Conservation (phyloP, 2,888 invertebrate genomes). For the Scaeva pyrastri region DNA sequence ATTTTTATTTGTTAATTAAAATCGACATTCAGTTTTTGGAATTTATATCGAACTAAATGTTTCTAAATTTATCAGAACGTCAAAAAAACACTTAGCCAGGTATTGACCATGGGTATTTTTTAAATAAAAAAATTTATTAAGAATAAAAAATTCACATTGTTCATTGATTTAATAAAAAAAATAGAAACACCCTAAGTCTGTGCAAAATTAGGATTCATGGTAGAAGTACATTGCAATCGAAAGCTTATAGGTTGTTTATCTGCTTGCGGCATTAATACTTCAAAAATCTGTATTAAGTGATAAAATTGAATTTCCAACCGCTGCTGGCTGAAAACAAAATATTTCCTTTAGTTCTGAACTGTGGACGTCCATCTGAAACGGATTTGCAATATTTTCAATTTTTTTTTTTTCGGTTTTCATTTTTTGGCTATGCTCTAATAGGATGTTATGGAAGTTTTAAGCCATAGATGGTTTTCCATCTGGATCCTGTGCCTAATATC, state of each 20-base stretch:
- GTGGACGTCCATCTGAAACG: slow-evolving; percentile 20
- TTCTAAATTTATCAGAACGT: too few relatives aligned
- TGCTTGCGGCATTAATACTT: slow-evolving; percentile 34
- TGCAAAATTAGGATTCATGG: not conserved
- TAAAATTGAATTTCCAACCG: slow-evolving; percentile 57
- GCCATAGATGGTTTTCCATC: slow-evolving; percentile 11
- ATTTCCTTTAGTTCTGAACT: slow-evolving; percentile 11
- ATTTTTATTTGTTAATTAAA: too few relatives aligned
- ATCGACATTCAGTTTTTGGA: too few relatives aligned
- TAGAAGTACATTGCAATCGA: not conserved
- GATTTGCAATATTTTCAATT: slow-evolving; percentile 9
- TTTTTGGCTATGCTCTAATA: not conserved
- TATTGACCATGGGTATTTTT: too few relatives aligned
- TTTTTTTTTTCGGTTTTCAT: slow-evolving; percentile 11
- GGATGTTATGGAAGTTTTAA: slow-evolving; percentile 29
- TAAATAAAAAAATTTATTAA: not conserved
- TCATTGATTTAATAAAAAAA: slow-evolving; percentile 1
- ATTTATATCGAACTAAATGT: too few relatives aligned
- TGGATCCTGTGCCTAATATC: slow-evolving; percentile 26
- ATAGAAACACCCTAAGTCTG: not conserved
- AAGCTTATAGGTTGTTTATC: not conserved
- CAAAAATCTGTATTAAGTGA: slow-evolving; percentile 58
- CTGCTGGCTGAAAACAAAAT: slow-evolving; percentile 5
- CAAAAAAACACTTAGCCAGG: too few relatives aligned
- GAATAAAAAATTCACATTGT: not conserved